These are phyloP conservation scores for Craniophora ligustri DNA, from an alignment of 2,888 invertebrate species.

Conservation along the genomic window DNA sequence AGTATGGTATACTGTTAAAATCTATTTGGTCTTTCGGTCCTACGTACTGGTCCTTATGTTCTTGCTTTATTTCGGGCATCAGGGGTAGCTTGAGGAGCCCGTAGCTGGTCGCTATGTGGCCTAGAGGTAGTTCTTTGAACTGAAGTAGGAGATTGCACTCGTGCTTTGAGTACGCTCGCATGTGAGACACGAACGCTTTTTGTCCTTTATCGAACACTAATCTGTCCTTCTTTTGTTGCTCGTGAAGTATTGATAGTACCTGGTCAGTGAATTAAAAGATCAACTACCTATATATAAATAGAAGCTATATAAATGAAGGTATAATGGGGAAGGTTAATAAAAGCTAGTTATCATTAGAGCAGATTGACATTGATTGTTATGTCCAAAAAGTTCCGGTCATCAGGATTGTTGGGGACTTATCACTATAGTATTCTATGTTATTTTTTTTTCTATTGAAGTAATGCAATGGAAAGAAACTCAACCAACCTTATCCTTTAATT, in stretches of 20 bases:
- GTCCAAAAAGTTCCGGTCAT: no score
- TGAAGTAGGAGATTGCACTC: conserved; percentile 97
- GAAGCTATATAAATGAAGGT: no score
- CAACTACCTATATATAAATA: no score
- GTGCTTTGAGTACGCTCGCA: conserved; percentile 98
- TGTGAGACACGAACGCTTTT: conserved; percentile 97
- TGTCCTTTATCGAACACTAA: conserved; percentile 95
- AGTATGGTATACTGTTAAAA: conserved; percentile 92
- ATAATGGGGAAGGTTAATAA: no score
- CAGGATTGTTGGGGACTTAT: no score
- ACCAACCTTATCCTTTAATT: conserved; percentile 75
- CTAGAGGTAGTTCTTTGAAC: conserved; percentile 95
- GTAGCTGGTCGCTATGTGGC: conserved; percentile 94
- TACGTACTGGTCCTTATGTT: conserved; percentile 80
- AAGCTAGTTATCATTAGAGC: no score
- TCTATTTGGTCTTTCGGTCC: conserved; percentile 90
- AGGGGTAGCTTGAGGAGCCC: conserved; percentile 96
- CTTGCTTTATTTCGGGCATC: conserved; percentile 97
- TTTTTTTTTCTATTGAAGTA: not conserved
- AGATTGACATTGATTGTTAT: no score
- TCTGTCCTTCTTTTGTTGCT: conserved; percentile 91
- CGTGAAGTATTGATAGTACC: conserved; percentile 89
- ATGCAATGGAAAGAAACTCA: not conserved
- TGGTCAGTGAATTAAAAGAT: conserved; percentile 54
- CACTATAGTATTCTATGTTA: no score